A percentile compares a stretch with the other conserved stretches of the same genome.
Conservation (phyloP, 2,113 vertebrate genomes). For the Otocyon megalotis region DNA sequence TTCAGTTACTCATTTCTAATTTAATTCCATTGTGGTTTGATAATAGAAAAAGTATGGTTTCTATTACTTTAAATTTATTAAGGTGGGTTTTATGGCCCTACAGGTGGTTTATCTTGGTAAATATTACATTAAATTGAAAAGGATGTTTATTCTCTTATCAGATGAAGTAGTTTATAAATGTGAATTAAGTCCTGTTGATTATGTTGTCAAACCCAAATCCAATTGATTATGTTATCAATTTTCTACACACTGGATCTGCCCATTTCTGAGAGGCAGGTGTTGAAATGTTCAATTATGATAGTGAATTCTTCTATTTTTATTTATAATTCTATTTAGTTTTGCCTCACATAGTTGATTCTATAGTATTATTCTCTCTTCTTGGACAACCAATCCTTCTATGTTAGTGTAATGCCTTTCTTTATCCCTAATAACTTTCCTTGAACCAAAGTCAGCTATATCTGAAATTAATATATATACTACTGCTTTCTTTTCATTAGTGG, state of each 20-base stretch:
- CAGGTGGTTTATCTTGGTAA: neutral
- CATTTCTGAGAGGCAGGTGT: neutral
- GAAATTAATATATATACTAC: neutral
- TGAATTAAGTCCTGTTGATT: neutral
- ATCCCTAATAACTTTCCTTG: neutral
- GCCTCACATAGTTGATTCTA: neutral
- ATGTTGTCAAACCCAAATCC: too few species aligned
- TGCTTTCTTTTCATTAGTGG: neutral
- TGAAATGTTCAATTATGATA: neutral
- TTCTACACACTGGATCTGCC: neutral
- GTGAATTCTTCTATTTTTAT: neutral
- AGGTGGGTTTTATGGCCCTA: neutral
- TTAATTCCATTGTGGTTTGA: neutral
- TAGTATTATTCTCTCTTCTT: neutral
- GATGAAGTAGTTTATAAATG: neutral
- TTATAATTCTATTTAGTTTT: neutral
- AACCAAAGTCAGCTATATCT: neutral
- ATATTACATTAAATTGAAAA: neutral
- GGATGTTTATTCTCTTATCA: neutral
- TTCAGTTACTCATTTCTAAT: neutral
- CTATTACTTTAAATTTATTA: neutral
- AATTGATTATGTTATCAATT: neutral
- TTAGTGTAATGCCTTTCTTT: neutral
- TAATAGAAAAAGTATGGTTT: neutral
- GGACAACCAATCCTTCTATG: neutral